These are phyloP conservation scores for Boleophthalmus pectinirostris DNA, from an alignment of 2,113 vertebrate genomes.

Conservation along the genomic window DNA sequence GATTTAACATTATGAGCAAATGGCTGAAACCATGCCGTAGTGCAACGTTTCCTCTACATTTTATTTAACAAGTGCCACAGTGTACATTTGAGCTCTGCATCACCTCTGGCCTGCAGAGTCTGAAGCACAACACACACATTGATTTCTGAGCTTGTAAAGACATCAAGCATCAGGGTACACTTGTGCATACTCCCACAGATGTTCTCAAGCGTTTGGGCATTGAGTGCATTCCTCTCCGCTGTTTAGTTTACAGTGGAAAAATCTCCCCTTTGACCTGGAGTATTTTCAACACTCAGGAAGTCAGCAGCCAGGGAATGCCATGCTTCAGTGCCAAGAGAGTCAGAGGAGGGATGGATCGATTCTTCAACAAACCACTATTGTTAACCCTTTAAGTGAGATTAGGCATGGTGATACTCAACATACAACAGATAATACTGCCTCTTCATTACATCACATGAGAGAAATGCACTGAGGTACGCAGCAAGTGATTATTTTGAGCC, in stretches of 20 bases:
- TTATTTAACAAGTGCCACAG: conserved; percentile 50
- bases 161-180: conserved; percentile 22
- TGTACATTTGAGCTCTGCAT: conserved; percentile 43
- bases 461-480: background rate
- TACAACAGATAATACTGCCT: no score
- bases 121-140: conserved; percentile 26
- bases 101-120: conserved; percentile 57
- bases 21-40: conserved; percentile 15
- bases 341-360: conserved; percentile 35
- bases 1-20: conserved; percentile 18
- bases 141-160: conserved; percentile 27
- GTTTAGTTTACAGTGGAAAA: conserved; percentile 71
- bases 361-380: conserved; percentile 24
- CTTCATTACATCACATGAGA: background rate
- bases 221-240: conserved; percentile 63
- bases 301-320: conserved; percentile 55
- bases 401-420: background rate
- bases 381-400: background rate
- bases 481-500: background rate
- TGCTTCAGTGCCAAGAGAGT: conserved; percentile 33
- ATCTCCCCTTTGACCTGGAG: conserved; percentile 61
- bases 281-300: conserved; percentile 55
- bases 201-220: conserved; percentile 59
- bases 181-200: conserved; percentile 28
- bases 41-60: conserved; percentile 13